Percentiles rank a stretch among this genome's conserved stretches.
Evolutionary conservation across 2,113 vertebrate genomes (phyloP).

Genomic region (Steatornis caripensis): DNA sequence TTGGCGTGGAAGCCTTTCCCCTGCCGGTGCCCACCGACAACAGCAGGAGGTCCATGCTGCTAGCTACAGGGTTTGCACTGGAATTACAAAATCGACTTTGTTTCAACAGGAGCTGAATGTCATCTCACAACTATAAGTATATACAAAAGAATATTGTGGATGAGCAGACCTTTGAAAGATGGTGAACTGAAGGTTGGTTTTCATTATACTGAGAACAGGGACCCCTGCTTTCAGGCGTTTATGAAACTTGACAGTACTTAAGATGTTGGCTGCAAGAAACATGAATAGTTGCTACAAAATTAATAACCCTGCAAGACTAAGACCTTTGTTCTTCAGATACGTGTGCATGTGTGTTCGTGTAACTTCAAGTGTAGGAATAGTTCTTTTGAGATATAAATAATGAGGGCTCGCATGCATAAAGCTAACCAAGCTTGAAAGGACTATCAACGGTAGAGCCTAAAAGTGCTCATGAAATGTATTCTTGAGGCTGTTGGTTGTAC

Average conservation of each 20-base stretch:
- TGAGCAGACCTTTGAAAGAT: not conserved
- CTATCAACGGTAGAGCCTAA: not conserved
- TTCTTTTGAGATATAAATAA: not conserved
- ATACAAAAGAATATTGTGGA: not conserved
- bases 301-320: not conserved
- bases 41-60: rapidly evolving
- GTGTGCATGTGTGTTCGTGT: rapidly evolving
- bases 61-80: not conserved
- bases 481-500: not conserved
- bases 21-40: not conserved
- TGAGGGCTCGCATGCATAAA: not conserved
- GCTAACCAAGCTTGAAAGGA: not conserved
- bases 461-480: not conserved
- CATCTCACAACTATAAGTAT: not conserved
- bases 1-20: not conserved
- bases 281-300: not conserved
- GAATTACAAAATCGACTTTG: not conserved
- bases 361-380: not conserved
- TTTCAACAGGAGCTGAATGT: not conserved
- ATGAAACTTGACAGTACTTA: not conserved
- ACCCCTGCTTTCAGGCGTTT: not conserved
- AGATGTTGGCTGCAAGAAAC: not conserved
- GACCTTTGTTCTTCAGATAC: not conserved
- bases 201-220: not conserved
- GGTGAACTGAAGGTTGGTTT: not conserved